phyloP scores from a whole-genome alignment of 2,797 vertebrate genomes.

The Melanotaenia trifasciata region DNA sequence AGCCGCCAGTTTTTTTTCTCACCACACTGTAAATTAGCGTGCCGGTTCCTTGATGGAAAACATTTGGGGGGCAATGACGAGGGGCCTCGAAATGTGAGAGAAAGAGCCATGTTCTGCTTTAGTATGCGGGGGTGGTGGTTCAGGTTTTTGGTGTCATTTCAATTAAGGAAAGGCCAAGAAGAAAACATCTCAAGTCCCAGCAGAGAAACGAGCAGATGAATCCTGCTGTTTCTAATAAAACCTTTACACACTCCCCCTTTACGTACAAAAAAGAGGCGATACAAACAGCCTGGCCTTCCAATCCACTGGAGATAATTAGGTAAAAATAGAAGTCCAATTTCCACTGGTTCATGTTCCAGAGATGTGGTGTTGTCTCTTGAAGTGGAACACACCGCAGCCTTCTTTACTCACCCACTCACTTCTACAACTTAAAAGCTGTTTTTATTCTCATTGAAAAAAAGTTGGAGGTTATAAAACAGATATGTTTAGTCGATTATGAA shows the following conservation, averaged over 20 bases:
- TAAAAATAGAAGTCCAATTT: slow-evolving; percentile 70
- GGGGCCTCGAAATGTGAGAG: slow-evolving; percentile 54
- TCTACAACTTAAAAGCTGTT: background rate
- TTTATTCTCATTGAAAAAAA: background rate
- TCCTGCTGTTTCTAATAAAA: slow-evolving; percentile 64
- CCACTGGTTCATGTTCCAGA: slow-evolving; percentile 43
- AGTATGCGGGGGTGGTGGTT: slow-evolving; percentile 18
- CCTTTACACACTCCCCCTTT: background rate
- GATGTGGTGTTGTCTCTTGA: slow-evolving; percentile 27
- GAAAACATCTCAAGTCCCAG: slow-evolving; percentile 48
- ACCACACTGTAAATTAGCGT: slow-evolving; percentile 75
- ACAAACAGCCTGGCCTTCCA: slow-evolving; percentile 44
- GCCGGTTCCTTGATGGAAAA: slow-evolving; percentile 72
- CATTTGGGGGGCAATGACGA: slow-evolving; percentile 57
- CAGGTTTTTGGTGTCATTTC: slow-evolving; percentile 55
- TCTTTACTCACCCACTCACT: slow-evolving; percentile 1
- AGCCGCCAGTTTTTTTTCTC: slow-evolving; percentile 66
- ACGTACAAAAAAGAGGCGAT: slow-evolving; percentile 13
- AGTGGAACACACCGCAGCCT: slow-evolving; percentile 23
- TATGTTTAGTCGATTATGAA: slow-evolving; percentile 1
- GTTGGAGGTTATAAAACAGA: background rate
- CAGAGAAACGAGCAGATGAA: slow-evolving; percentile 56
- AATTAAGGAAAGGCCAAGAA: slow-evolving; percentile 47
- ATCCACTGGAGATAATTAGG: slow-evolving; percentile 54
- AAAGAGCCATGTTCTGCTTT: slow-evolving; percentile 36